Conservation (phyloP, 2,888 invertebrate species). For the Tuberolachnus salignus region DNA sequence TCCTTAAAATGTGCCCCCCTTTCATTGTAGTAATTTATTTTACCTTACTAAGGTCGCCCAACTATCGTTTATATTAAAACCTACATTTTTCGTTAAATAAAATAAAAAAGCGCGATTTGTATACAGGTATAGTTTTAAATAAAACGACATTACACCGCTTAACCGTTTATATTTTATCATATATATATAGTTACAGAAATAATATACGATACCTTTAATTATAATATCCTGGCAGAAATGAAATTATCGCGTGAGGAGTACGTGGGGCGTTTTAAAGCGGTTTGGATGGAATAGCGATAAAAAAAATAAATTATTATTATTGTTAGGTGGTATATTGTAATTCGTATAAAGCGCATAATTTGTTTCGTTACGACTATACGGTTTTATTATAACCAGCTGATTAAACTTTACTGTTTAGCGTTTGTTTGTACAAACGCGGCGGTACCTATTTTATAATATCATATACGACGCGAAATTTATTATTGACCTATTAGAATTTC, state of each 20-base stretch:
- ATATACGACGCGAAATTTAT: constrained; percentile 11
- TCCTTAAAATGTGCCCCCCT: neutral
- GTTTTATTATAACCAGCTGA: constrained; percentile 55
- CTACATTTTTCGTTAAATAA: too few relatives aligned
- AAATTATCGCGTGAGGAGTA: neutral
- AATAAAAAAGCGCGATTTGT: too few relatives aligned
- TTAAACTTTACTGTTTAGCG: constrained; percentile 8
- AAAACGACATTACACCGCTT: too few relatives aligned
- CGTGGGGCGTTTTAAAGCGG: neutral
- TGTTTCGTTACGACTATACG: too few relatives aligned
- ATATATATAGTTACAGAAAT: neutral
- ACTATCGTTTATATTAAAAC: neutral
- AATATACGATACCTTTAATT: constrained; percentile 13
- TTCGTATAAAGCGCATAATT: too few relatives aligned
- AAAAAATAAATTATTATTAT: neutral
- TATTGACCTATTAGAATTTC: constrained; percentile 29
- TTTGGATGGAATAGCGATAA: constrained; percentile 11
- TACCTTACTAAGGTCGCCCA: constrained; percentile 26
- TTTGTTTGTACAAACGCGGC: neutral
- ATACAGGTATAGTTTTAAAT: too few relatives aligned
- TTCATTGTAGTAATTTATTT: neutral
- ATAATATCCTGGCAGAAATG: neutral
- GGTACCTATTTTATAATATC: neutral
- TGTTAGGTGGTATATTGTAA: too few relatives aligned
- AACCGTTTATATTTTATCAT: too few relatives aligned